Evolutionary conservation across 2,797 vertebrate species (phyloP).

Genomic region (Arctocebus calabarensis): DNA sequence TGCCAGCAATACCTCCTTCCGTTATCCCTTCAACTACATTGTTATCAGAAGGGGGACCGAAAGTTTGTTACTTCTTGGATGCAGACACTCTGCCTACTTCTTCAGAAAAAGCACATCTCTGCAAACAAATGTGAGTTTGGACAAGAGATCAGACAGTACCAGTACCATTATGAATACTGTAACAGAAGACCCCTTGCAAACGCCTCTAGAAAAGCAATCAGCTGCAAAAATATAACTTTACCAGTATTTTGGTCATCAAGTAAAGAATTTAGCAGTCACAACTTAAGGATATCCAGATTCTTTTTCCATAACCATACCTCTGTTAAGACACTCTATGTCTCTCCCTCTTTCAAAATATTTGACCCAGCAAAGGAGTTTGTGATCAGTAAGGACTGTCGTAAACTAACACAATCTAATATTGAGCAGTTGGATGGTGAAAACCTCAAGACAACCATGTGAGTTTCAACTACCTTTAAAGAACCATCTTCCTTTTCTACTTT

Average conservation of each 20-base stretch:
- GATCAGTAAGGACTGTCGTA: background rate
- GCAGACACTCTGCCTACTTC: slow-evolving; percentile 80
- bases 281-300: slow-evolving; percentile 43
- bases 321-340: slow-evolving; percentile 71
- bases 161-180: slow-evolving; percentile 27
- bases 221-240: background rate
- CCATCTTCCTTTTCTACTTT: slow-evolving; percentile 74
- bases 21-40: slow-evolving; percentile 44
- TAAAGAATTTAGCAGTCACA: slow-evolving; percentile 28
- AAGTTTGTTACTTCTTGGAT: slow-evolving; percentile 46
- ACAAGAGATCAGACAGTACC: slow-evolving; percentile 75
- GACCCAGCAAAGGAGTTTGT: background rate
- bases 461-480: slow-evolving; percentile 71
- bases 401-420: background rate
- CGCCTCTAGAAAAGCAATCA: slow-evolving; percentile 60
- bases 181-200: slow-evolving; percentile 65
- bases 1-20: slow-evolving; percentile 55
- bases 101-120: slow-evolving; percentile 73
- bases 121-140: slow-evolving; percentile 69
- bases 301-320: slow-evolving; percentile 46
- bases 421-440: background rate
- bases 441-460: slow-evolving; percentile 51
- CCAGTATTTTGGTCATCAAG: slow-evolving; percentile 30
- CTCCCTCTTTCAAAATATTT: slow-evolving; percentile 64
- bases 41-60: slow-evolving; percentile 50